A percentile compares a stretch with the other conserved stretches of the same genome.
Conservation (phyloP, 2,797 vertebrate genomes). For the Diplodus sargus region DNA sequence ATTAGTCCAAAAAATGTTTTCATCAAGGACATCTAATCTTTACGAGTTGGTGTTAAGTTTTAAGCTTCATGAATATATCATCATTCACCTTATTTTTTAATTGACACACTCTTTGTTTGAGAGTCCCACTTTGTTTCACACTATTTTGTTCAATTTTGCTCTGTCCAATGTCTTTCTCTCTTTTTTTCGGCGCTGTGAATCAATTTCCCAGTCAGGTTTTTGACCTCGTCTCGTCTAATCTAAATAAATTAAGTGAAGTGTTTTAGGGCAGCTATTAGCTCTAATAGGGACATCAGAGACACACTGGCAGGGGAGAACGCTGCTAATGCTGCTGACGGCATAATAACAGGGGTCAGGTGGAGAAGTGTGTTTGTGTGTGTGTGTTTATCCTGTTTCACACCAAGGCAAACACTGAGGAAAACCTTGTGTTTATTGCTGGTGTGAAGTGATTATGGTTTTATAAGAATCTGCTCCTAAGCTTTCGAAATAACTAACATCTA, state of each 20-base stretch:
- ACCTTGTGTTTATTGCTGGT: background rate
- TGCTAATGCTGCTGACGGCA: conserved; percentile 6
- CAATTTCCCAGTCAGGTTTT: background rate
- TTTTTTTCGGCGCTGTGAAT: background rate
- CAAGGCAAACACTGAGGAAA: background rate
- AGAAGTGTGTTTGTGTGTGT: conserved; percentile 9
- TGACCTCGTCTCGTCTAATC: conserved; percentile 17
- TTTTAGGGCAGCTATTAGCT: conserved; percentile 24
- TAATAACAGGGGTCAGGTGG: conserved; percentile 21
- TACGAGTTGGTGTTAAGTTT: no score
- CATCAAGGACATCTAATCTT: background rate
- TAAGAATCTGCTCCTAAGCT: background rate
- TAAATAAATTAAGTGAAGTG: conserved; percentile 35
- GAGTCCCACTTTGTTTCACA: background rate
- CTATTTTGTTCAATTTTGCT: background rate
- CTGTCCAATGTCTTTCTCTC: background rate
- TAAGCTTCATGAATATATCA: background rate
- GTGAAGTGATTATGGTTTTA: background rate
- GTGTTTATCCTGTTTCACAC: background rate
- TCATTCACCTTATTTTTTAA: background rate
- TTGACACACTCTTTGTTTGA: background rate
- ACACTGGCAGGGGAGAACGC: background rate
- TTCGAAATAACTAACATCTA: background rate
- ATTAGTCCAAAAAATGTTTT: background rate
- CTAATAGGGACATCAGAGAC: conserved; percentile 24